Base-by-base conservation (phyloP, 2,113 vertebrate species). In the Oophaga pumilio region DNA sequence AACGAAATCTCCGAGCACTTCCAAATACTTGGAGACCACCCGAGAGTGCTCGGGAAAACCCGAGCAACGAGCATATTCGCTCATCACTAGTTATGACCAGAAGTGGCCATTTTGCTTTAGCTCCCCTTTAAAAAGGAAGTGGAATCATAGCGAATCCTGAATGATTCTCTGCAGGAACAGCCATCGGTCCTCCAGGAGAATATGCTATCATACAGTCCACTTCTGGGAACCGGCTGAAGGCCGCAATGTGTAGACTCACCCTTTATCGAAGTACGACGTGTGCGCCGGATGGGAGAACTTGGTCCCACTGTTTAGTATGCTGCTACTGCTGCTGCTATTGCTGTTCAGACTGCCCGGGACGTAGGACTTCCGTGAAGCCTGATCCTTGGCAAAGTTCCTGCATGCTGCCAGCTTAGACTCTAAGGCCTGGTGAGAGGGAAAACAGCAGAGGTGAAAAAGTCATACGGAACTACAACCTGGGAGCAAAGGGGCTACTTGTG, bases 391-490 rank as follows among this genome's bases (percentile, higher is more conserved):
- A 90, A 99, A 97, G 92, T 98, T 99, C 85, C 97, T 96, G 90
- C 97, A 99, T 84, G 97, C 97, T 33, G 98, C 98, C 85, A 99
- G 93, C 92, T 99, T 99, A 89, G 97, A 98, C 94, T 99, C 98
- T 93, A 99, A 94, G 89, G 98, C 97, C 98, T 99, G 77, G 24
- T 28, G 88, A 12, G n/a, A 59, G 71, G 26, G 33, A 26, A 5
- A n/a, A 76, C 8, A 43, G 33, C 33, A 43, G 33, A 4, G 33
- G 33, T 43, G 33, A 43, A 43, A 43, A 4, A 43, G 1, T 43
- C 33, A 43, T 5, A 43, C 33, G 33, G 3, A 43, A 2, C 33
- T 43, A 43, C 33, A 43, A 43, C 5, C 33, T 43, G 33, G 33
- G 33, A 43, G 1, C 1, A 43, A 2, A 78, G 50, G 57, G 15